Conservation (phyloP, 2,113 vertebrate genomes). For the Rhinoptilus africanus region DNA sequence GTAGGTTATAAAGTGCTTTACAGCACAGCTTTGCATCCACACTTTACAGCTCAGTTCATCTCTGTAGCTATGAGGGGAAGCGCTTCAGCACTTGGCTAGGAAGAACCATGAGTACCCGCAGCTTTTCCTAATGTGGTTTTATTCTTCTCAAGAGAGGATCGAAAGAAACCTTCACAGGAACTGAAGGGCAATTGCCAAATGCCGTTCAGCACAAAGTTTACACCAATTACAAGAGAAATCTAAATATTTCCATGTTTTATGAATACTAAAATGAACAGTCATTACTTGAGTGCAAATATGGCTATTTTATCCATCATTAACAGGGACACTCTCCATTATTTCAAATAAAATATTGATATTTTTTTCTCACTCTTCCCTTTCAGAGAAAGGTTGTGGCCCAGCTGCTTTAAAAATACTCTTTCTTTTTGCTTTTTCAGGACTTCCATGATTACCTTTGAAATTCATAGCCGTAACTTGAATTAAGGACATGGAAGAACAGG, state of each 20-base stretch:
- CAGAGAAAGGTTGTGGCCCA: background rate
- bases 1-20: background rate
- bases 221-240: background rate
- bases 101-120: background rate
- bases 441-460: background rate
- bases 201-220: background rate
- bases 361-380: background rate
- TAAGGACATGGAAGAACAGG: background rate
- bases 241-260: background rate
- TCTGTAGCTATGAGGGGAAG: background rate
- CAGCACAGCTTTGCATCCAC: background rate
- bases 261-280: background rate
- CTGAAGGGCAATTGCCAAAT: background rate
- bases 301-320: background rate
- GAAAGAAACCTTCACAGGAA: background rate
- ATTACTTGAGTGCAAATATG: background rate
- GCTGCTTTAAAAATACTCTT: background rate
- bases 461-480: background rate
- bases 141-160: background rate
- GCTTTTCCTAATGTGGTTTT: background rate
- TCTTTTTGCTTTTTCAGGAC: background rate
- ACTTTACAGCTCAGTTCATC: background rate
- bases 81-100: background rate
- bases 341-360: background rate
- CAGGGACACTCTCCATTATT: background rate